These are phyloP conservation scores for Chelonus insularis DNA, from an alignment of 1,140 invertebrate species.

Conservation along the genomic window DNA sequence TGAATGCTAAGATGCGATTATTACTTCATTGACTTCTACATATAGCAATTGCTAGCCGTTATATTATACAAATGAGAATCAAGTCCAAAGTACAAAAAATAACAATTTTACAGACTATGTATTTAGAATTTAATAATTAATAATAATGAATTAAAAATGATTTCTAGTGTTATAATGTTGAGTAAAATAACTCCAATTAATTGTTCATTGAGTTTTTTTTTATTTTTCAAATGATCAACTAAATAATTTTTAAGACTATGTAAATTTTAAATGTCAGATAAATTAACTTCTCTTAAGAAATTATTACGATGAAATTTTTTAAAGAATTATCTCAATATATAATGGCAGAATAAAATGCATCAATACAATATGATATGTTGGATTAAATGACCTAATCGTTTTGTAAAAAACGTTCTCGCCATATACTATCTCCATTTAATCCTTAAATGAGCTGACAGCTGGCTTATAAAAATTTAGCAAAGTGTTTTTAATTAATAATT, in stretches of 20 bases:
- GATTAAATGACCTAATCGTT: slow-evolving; percentile 5
- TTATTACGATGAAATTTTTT: too few species aligned
- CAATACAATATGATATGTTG: not conserved
- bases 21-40: slow-evolving; percentile 1
- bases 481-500: not conserved
- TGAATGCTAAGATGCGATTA: not conserved
- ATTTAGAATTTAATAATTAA: too few species aligned
- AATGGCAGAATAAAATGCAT: not conserved
- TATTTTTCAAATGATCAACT: too few species aligned
- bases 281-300: too few species aligned
- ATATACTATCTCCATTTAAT: slow-evolving; percentile 2
- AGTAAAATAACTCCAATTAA: too few species aligned
- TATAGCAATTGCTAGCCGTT: not conserved
- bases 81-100: slow-evolving; percentile 8
- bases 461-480: not conserved
- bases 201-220: too few species aligned
- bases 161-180: too few species aligned
- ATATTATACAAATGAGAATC: not conserved
- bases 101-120: too few species aligned
- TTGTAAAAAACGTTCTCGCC: slow-evolving; percentile 1
- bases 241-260: too few species aligned
- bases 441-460: not conserved
- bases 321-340: not conserved
- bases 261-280: too few species aligned
- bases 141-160: too few species aligned